phyloP scores from a whole-genome alignment of 2,888 invertebrate species.

The Eupithecia insigniata region DNA sequence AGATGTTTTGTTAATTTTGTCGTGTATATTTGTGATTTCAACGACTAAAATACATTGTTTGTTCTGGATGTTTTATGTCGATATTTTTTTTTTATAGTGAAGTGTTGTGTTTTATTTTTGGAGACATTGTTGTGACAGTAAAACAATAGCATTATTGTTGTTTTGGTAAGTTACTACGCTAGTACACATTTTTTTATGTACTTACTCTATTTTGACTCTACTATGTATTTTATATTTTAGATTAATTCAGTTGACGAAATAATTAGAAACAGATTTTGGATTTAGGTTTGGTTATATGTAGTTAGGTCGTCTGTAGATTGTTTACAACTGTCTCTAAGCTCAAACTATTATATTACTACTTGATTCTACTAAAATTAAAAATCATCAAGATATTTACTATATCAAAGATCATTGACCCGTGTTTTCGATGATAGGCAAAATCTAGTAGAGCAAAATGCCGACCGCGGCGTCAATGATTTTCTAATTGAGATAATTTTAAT shows the following conservation, averaged over 20 bases:
- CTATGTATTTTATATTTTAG: neutral
- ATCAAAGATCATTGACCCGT: neutral
- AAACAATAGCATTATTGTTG: neutral
- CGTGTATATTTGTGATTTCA: neutral
- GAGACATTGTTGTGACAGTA: neutral
- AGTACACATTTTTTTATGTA: neutral
- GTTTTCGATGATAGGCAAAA: neutral
- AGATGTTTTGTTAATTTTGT: neutral
- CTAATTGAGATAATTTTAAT: no score
- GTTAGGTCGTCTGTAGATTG: no score
- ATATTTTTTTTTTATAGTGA: no score
- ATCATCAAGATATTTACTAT: neutral
- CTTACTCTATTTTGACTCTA: neutral
- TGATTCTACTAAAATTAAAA: neutral
- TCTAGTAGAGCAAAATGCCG: neutral
- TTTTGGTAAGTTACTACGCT: neutral
- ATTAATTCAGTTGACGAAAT: neutral
- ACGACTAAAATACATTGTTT: neutral
- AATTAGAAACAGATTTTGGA: neutral
- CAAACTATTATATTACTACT: neutral
- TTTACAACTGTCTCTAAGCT: no score
- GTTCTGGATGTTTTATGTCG: neutral
- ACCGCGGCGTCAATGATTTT: neutral
- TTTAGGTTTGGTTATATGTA: neutral
- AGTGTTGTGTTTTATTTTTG: neutral